phyloP scores from a whole-genome alignment of 2,797 vertebrate genomes.

The Taenioides sp. region DNA sequence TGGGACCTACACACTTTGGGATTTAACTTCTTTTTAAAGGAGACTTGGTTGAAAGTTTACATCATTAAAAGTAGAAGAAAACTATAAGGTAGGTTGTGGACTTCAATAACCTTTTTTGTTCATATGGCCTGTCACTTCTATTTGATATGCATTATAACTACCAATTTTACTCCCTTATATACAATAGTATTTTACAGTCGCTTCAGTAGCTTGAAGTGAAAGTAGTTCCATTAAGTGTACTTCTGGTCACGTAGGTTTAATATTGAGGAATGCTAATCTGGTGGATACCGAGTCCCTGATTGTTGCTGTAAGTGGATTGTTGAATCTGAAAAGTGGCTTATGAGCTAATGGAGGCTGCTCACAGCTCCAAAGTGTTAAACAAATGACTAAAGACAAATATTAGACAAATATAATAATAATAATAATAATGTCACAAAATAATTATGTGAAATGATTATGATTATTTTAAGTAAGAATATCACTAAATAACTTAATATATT shows the following conservation, averaged over 20 bases:
- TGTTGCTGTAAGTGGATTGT: conserved; percentile 37
- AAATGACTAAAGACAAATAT: background rate
- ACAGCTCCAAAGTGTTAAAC: background rate
- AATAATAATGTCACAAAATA: too few species aligned
- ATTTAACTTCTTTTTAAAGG: background rate
- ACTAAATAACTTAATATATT: too few species aligned
- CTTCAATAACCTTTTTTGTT: background rate
- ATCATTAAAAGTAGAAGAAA: background rate
- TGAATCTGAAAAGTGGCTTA: conserved; percentile 23
- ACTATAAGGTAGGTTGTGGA: background rate
- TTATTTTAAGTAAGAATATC: too few species aligned
- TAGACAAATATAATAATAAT: too few species aligned
- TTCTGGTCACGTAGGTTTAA: conserved; percentile 21
- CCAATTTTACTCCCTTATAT: background rate
- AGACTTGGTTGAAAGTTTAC: background rate
- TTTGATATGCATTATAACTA: background rate
- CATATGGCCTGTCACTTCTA: background rate
- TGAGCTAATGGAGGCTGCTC: conserved; percentile 13
- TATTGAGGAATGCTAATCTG: conserved; percentile 52
- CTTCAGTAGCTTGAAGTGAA: background rate
- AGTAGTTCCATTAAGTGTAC: background rate
- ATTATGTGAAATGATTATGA: too few species aligned
- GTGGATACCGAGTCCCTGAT: conserved; percentile 32
- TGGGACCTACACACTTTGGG: background rate
- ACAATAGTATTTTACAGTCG: background rate